Conservation (phyloP, 1,140 invertebrate genomes). For the Aethina tumida region DNA sequence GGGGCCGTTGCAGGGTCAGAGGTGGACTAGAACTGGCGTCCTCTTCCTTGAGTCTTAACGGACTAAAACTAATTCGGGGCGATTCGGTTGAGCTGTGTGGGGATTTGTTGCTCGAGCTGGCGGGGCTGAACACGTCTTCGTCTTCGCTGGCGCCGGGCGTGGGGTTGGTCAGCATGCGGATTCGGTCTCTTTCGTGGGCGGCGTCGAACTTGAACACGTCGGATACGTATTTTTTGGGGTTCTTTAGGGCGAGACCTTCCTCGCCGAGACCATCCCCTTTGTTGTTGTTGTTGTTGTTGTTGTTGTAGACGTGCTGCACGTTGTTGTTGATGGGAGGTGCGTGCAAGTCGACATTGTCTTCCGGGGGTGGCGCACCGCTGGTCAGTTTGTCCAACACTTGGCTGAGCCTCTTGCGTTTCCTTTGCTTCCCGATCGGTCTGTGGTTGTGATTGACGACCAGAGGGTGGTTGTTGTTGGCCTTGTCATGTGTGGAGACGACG, state of each 20-base stretch:
- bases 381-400: conserved; percentile 62
- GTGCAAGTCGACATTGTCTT: conserved; percentile 5
- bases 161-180: conserved; percentile 27
- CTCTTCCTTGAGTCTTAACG: conserved; percentile 45
- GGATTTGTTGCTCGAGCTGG: conserved; percentile 42
- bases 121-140: conserved; percentile 47
- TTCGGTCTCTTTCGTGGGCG: conserved; percentile 38
- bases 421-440: conserved; percentile 44
- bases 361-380: conserved; percentile 17
- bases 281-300: conserved; percentile 34
- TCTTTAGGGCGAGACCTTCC: conserved; percentile 12
- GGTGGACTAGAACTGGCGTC: conserved; percentile 34
- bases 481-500: conserved; percentile 41
- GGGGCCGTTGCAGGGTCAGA: conserved; percentile 33
- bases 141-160: conserved; percentile 44
- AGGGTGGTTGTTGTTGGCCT: conserved; percentile 44
- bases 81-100: conserved; percentile 46
- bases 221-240: conserved; percentile 28
- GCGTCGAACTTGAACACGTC: conserved; percentile 46
- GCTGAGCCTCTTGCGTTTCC: conserved; percentile 63
- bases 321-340: conserved; percentile 24
- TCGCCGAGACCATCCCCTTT: conserved; percentile 27
- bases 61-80: conserved; percentile 47
- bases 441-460: conserved; percentile 53
- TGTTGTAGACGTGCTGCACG: conserved; percentile 18